Evolutionary conservation across 2,888 invertebrate species (phyloP), one percentile per base, ranked within the genome.

Genomic region (Blera fallax): DNA sequence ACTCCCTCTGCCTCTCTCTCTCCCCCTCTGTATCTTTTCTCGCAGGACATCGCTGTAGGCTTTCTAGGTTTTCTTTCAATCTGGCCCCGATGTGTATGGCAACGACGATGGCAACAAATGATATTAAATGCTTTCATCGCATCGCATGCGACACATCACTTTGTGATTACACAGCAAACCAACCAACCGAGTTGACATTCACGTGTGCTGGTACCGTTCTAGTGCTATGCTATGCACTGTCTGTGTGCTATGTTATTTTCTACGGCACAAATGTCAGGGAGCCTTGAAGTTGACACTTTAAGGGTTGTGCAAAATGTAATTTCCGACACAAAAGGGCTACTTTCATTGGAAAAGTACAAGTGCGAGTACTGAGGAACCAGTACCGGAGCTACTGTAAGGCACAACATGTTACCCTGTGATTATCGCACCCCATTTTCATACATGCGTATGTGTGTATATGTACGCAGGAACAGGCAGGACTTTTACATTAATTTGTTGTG

Each of bases 321-420:
- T 83, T 83, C 83, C 83, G 78, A 78, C 83, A 83, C 83, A 83
- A 83, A 83, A 83, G 83, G 83, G 83, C 83, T 78, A 83, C 65
- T 83, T 78, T 78, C 72, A 72, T 77, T 77, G 72, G 72, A 64
- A 82, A 70, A 56, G 64, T 77, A 65, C 52, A 37, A 62, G 60
- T 34, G n/a, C 32, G 18, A 64, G 50, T 34, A 21, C 34, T 14
- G 34, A 56, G 52, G 52, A 24, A 34, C 11, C 32, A 43, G 56
- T 70, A 58, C 18, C 54, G 10, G 27, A 62, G 62, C 40, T 40
- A 67, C 70, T 27, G 45, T 43, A 64, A 48, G 45, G 48, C 43
- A 73, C 64, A 82, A 77, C 64, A 72, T 82, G 82, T 72, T 82
- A 72, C 82, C 82, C 77, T 72, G 60, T 82, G 82, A 82, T 82